Percentiles rank a stretch among this genome's conserved stretches.
Conservation (phyloP, 2,113 vertebrate genomes). For the Crotalus horridus region DNA sequence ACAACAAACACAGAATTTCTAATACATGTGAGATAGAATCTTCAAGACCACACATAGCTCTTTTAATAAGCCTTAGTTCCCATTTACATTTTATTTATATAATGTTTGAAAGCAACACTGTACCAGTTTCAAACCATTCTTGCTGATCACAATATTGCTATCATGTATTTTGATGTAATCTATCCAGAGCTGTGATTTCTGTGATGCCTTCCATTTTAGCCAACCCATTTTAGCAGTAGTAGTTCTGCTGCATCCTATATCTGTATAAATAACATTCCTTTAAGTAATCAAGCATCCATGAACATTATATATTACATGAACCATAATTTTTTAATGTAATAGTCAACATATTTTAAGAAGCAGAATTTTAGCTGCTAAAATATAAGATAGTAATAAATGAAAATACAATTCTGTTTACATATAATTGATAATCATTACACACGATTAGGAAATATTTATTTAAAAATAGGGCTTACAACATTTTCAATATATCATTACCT, state of each 20-base stretch:
- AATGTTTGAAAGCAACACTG: background rate
- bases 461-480: background rate
- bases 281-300: background rate
- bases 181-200: background rate
- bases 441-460: background rate
- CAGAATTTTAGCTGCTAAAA: background rate
- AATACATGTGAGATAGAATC: background rate
- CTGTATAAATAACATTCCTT: background rate
- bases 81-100: background rate
- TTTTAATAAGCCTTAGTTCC: background rate
- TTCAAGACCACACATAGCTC: background rate
- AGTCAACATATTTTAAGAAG: background rate
- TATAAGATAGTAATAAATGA: background rate
- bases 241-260: background rate
- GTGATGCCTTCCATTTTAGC: background rate
- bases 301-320: background rate
- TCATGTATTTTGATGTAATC: background rate
- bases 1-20: background rate
- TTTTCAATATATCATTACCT: background rate
- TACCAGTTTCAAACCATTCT: background rate
- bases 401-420: background rate
- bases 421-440: background rate
- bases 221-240: background rate
- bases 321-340: background rate
- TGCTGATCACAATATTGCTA: background rate